phyloP scores from a whole-genome alignment of 53 echinoderm and acorn worm genomes.

The Antedon mediterranea region DNA sequence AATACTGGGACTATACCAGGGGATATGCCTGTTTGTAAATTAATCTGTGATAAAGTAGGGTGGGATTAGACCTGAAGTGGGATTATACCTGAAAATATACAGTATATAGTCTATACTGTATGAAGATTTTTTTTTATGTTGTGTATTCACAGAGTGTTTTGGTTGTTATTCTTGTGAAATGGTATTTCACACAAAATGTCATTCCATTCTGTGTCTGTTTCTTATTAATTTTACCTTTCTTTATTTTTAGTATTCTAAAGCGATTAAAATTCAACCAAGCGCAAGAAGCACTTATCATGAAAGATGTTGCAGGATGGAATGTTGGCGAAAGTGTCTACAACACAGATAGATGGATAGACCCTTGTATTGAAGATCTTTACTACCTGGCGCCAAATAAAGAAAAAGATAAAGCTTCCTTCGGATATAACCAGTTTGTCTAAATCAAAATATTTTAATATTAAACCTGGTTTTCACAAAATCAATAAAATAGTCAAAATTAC shows the following conservation, averaged over 20 bases:
- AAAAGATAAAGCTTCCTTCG: conserved; percentile 34
- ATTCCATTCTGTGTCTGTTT: neutral
- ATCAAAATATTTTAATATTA: neutral
- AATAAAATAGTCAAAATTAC: too few species aligned
- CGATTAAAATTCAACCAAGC: conserved; percentile 43
- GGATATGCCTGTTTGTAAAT: too few species aligned
- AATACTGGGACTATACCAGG: too few species aligned
- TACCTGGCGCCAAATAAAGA: conserved; percentile 51
- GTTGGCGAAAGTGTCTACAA: conserved; percentile 68
- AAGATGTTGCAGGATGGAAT: conserved; percentile 74
- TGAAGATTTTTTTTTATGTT: too few species aligned
- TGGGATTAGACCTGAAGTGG: too few species aligned
- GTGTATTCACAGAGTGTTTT: too few species aligned
- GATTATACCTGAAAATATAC: too few species aligned
- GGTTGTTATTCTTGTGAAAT: too few species aligned
- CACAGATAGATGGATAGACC: conserved; percentile 63
- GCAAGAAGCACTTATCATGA: conserved; percentile 86
- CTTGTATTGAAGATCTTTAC: conserved; percentile 53
- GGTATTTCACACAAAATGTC: too few species aligned
- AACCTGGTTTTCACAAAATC: too few species aligned
- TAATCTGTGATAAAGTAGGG: too few species aligned
- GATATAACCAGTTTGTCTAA: conserved; percentile 44
- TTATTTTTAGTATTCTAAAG: conserved; percentile 34
- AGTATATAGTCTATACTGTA: too few species aligned
- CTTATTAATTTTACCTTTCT: neutral